phyloP scores from a whole-genome alignment of 2,113 vertebrate genomes.

The Sylvicapra grimmia region DNA sequence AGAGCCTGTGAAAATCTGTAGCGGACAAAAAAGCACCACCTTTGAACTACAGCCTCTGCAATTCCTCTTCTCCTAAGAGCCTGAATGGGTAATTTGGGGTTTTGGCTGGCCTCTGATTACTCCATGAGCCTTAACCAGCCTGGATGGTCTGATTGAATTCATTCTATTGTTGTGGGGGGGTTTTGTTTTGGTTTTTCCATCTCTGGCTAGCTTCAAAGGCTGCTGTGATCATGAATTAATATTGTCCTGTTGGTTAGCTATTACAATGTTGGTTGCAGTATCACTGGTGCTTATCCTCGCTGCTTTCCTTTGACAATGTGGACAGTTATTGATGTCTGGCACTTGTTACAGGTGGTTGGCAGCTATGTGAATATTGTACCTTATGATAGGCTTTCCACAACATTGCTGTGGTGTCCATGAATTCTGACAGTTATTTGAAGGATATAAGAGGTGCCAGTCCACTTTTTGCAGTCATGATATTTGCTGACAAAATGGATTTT shows the following conservation, averaged over 20 bases:
- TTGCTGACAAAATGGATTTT: background rate
- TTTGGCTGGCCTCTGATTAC: background rate
- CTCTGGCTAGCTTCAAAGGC: constrained; percentile 44
- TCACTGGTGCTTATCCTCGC: background rate
- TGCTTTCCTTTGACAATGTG: constrained; percentile 31
- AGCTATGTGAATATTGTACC: constrained; percentile 15
- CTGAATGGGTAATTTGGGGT: background rate
- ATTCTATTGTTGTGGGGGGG: background rate
- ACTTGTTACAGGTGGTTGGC: constrained; percentile 27
- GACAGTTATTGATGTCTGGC: constrained; percentile 51
- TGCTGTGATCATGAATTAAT: constrained; percentile 36
- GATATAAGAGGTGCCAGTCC: background rate
- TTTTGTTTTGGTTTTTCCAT: background rate
- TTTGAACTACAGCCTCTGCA: background rate
- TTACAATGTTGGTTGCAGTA: background rate
- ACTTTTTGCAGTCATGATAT: background rate
- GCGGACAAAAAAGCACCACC: background rate
- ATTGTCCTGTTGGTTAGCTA: constrained; percentile 29
- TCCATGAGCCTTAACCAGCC: background rate
- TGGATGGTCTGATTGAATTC: constrained; percentile 37
- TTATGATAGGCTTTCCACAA: constrained; percentile 17
- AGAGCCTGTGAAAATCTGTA: background rate
- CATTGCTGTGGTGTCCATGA: background rate
- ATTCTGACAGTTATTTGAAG: constrained; percentile 38
- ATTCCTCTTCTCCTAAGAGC: background rate